Evolutionary conservation across 2,888 invertebrate species (phyloP), one percentile per base, ranked within the genome.

Genomic region (Sepiola atlantica): DNA sequence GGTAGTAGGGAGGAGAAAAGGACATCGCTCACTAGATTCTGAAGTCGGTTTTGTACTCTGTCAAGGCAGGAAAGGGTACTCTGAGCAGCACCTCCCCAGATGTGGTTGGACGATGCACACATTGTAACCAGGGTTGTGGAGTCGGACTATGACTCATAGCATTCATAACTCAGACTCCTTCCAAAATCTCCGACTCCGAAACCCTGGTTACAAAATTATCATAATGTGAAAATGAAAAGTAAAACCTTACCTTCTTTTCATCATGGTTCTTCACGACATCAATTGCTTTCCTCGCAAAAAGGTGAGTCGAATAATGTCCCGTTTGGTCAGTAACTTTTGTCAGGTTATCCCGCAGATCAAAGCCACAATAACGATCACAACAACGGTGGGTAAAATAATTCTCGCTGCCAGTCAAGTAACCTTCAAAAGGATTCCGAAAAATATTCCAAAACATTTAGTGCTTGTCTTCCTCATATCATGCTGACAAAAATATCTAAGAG

Each of bases 401-500:
- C 94, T 97, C 97, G 94, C 96, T 95, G 14, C 97, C 97, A 91
- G 96, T 97, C 95, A 97, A 97, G 95, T 97, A 97, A 21, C 97
- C 97, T 96, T 77, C 2, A 61, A 61, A 77, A n/a, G 14, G n/a
- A 12, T 32, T 45, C 1, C n/a, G 14, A 77, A 77, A n/a, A 77
- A n/a, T 2, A 77, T 77, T 77, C 16, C 14, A n/a, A 77, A 77
- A 77, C 14, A 1, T 77, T 77, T 77, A n/a, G 16, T n/a, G 2
- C n/a, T 14, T n/a, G 45, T 45, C 24, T 61, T 61, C 18, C 4
- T 57, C 18, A 16, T 57, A 16, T 20, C 0, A 16, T 12, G 2
- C 8, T 45, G 18, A 57, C 3, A 21, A 57, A 57, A 21, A n/a
- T n/a, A n/a, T n/a, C n/a, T 20, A 57, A 21, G 0, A 57, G 55